Evolutionary conservation across 2,113 vertebrate species (phyloP), one percentile per base, ranked within the genome.

Genomic region (Pachyramphus minor): DNA sequence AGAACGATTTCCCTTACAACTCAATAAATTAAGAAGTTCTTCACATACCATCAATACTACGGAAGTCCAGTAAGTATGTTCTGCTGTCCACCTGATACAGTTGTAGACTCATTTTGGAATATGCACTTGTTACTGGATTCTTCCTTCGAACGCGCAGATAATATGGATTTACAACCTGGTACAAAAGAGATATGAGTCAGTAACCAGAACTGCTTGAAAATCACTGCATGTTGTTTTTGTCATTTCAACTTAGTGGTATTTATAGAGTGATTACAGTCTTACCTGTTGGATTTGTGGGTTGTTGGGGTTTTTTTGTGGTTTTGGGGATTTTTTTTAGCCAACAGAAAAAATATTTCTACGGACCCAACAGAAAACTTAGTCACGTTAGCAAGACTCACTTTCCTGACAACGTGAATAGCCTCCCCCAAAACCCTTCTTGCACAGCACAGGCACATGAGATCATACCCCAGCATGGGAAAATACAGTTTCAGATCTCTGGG

Each of bases 41-140:
- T 77, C 31, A 97, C 98, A 88, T 98, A 99, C 99, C 99, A 67
- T 99, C 99, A 96, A 99, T 99, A 97, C 99, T 99, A 96, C 99
- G 99, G 83, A 99, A 99, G 96, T 99, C 99, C 71, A 99, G 95
- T 91, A 99, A 98, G 92, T 99, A 99, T 33, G 99, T 99, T 96
- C 99, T 98, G 95, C 99, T 99, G 97, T 99, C 99, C 97, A 99
- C 99, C 94, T 99, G 99, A 97, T 99, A 99, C 74, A 99, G 96
- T 96, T 99, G 99, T 47, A 99, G 98, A 95, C 99, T 99, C 99
- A 99, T 99, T 98, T 99, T 99, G 85, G 99, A 99, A 90, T 99
- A 99, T 25, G 99, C 98, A 72, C 98, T 98, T 20, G 99, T 99
- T 39, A 99, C 97, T 16, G 99, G 98, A 95, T 99, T 99, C 98